Conservation (phyloP, 2,888 invertebrate genomes). For the Piscicola geometra region DNA sequence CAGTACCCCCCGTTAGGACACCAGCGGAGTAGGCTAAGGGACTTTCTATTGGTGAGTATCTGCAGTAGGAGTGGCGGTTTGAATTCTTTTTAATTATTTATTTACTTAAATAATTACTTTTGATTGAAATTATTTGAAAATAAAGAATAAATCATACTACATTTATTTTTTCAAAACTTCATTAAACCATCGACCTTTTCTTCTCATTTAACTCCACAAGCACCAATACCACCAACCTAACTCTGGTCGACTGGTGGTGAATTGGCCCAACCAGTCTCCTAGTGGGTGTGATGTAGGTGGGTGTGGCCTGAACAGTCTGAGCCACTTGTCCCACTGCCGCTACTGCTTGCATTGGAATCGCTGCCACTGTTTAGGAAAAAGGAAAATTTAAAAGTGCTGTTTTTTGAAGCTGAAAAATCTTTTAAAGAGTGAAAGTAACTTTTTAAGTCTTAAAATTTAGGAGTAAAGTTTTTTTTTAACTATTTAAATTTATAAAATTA, state of each 20-base stretch:
- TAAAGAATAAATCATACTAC: no score
- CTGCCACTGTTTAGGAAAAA: neutral
- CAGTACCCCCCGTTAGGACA: conserved; percentile 49
- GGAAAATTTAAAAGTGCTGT: neutral
- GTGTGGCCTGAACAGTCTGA: conserved; percentile 41
- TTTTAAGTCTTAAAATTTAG: neutral
- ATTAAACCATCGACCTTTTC: no score
- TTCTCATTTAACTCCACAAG: no score
- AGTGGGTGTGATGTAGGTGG: conserved; percentile 55
- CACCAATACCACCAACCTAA: conserved; percentile 53
- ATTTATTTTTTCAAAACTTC: no score
- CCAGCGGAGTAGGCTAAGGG: conserved; percentile 49
- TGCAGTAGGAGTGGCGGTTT: neutral
- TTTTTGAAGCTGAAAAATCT: neutral
- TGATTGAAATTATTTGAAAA: no score
- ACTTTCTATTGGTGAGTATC: conserved; percentile 54
- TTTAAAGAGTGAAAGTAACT: neutral
- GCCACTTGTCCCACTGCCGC: conserved; percentile 34
- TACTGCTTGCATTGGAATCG: conserved; percentile 27
- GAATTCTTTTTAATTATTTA: no score
- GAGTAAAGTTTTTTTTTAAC: no score
- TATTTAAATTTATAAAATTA: neutral
- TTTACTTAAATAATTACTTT: no score
- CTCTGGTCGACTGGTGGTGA: conserved; percentile 67
- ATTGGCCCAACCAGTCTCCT: conserved; percentile 71